A percentile compares a stretch with the other conserved stretches of the same genome.
Evolutionary conservation across 2,797 vertebrate genomes (phyloP).

Genomic region (Pseudomugil gertrudae): DNA sequence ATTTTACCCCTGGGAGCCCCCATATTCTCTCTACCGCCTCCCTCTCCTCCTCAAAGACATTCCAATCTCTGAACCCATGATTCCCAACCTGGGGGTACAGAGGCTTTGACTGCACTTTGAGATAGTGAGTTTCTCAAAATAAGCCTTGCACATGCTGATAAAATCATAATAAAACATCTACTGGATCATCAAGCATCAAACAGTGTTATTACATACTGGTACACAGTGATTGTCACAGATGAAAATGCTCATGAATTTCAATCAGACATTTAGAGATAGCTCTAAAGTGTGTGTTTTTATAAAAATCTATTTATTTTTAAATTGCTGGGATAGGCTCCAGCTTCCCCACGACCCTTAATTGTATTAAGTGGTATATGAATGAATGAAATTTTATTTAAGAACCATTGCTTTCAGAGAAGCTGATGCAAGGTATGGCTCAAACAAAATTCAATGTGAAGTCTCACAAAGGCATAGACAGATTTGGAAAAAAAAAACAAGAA

Average conservation of each 20-base stretch:
- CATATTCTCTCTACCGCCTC: conserved; percentile 31
- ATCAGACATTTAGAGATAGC: neutral
- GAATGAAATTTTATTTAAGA: conserved; percentile 23
- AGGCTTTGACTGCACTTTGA: conserved; percentile 8
- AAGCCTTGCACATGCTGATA: conserved; percentile 4
- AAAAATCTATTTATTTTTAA: conserved; percentile 17
- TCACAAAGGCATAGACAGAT: conserved; percentile 1
- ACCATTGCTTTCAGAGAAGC: neutral
- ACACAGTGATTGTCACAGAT: neutral
- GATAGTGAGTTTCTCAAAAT: neutral
- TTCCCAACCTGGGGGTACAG: neutral
- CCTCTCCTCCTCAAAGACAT: conserved; percentile 63
- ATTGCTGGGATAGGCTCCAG: too few species aligned
- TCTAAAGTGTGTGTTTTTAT: neutral
- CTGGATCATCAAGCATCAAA: neutral
- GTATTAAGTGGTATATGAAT: too few species aligned
- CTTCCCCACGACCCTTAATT: too few species aligned
- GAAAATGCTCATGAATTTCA: neutral
- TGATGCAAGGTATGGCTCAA: neutral
- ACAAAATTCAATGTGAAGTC: neutral
- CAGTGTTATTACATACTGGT: neutral
- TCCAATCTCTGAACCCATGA: conserved; percentile 56
- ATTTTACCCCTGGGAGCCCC: conserved; percentile 52
- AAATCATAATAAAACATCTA: neutral
- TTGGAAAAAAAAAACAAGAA: neutral